These are phyloP conservation scores for Drosophila prostipennis DNA, from an alignment of 2,888 invertebrate genomes.

Conservation along the genomic window DNA sequence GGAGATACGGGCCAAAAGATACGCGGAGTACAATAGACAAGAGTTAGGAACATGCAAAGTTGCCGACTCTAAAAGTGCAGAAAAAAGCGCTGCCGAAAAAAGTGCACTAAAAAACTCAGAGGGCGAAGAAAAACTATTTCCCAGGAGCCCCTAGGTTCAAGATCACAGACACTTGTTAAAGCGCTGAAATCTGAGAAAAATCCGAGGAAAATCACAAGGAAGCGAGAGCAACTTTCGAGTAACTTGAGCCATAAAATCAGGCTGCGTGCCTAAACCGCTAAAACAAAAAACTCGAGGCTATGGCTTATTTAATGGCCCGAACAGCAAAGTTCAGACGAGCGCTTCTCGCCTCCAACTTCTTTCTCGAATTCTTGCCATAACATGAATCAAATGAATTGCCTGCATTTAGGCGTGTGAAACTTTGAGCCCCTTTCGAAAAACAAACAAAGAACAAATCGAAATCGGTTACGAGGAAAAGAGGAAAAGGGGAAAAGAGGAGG, in stretches of 20 bases:
- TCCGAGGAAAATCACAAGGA: not conserved
- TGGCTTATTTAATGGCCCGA: conserved; percentile 28
- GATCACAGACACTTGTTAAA: conserved; percentile 3
- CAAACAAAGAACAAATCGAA: conserved; percentile 32
- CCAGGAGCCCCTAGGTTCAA: not conserved
- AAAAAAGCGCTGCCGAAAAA: not conserved
- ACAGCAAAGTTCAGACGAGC: conserved; percentile 15
- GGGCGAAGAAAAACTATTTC: conserved; percentile 2
- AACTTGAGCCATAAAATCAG: conserved; percentile 66
- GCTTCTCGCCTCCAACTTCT: not conserved
- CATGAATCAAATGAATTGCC: conserved; percentile 20
- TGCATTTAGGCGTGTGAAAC: conserved; percentile 24
- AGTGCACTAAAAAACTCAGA: not conserved
- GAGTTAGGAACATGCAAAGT: conserved; percentile 41
- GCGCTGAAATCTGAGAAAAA: conserved; percentile 6
- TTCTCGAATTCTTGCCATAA: not conserved
- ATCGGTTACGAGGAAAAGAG: not conserved
- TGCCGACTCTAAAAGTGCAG: not conserved
- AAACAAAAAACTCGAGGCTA: conserved; percentile 15
- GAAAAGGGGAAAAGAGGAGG: no score
- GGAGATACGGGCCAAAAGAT: not conserved
- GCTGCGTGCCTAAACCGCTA: conserved; percentile 29
- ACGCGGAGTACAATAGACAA: conserved; percentile 30
- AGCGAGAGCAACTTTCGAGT: conserved; percentile 15
- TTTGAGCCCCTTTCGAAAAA: conserved; percentile 5